These are phyloP conservation scores for Laticauda colubrina DNA, from an alignment of 2,113 vertebrate species.

Conservation along the genomic window DNA sequence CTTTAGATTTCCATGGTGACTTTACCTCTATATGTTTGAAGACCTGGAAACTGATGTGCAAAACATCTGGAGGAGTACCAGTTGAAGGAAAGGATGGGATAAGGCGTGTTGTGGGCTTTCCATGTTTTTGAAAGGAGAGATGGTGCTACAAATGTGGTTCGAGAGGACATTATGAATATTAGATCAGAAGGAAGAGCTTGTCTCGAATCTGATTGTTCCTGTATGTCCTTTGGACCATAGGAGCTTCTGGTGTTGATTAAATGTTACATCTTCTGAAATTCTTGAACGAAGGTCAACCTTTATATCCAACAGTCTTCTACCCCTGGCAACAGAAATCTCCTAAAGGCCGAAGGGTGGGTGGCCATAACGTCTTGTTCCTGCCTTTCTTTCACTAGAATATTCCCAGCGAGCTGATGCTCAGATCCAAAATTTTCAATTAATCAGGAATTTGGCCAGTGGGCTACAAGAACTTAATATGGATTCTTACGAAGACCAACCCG, in stretches of 20 bases:
- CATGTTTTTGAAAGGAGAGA: neutral
- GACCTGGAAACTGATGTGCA: neutral
- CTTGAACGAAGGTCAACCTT: neutral
- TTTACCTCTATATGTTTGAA: neutral
- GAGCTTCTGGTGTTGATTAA: neutral
- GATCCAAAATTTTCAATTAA: neutral
- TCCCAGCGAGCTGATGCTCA: neutral
- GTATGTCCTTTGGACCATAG: neutral
- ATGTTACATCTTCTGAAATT: neutral
- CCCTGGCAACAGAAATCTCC: neutral
- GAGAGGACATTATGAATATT: no score
- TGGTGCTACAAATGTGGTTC: neutral
- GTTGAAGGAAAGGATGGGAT: neutral
- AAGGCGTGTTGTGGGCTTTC: neutral
- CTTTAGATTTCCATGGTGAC: neutral
- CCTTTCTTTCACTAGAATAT: constrained; percentile 21
- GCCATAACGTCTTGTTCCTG: neutral
- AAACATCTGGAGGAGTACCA: neutral
- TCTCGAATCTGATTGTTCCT: neutral
- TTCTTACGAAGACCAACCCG: constrained; percentile 40
- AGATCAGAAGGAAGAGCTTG: neutral
- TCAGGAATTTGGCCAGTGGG: neutral
- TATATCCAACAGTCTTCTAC: neutral
- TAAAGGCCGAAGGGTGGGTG: neutral
- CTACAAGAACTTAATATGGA: neutral